These are phyloP conservation scores for Morpho achilles DNA, from an alignment of 2,888 invertebrate genomes.

Conservation along the genomic window DNA sequence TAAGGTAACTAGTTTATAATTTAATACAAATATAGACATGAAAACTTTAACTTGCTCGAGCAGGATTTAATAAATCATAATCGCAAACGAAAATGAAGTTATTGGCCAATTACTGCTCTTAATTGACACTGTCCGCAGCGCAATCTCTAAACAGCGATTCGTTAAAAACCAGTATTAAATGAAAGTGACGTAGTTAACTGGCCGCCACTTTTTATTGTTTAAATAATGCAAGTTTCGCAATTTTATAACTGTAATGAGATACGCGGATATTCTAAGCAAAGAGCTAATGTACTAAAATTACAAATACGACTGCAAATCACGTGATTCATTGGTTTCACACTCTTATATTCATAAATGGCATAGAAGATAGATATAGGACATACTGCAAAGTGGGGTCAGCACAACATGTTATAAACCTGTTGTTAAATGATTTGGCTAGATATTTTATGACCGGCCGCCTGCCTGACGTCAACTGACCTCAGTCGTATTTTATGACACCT, in stretches of 20 bases:
- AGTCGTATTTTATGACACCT: too few relatives aligned
- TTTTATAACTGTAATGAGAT: conserved; percentile 17
- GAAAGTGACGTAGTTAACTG: conserved; percentile 25
- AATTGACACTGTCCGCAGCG: conserved; percentile 27
- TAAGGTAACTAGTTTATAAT: too few relatives aligned
- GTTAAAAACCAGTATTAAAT: conserved; percentile 27
- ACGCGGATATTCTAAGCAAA: conserved; percentile 1
- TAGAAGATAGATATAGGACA: too few relatives aligned
- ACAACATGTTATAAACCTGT: too few relatives aligned
- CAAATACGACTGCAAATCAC: too few relatives aligned
- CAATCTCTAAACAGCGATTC: conserved; percentile 21
- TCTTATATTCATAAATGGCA: too few relatives aligned
- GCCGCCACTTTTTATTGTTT: conserved; percentile 22
- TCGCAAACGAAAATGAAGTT: conserved; percentile 24
- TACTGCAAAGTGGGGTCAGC: too few relatives aligned
- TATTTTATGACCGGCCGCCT: too few relatives aligned
- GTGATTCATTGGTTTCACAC: too few relatives aligned
- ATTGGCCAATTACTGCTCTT: conserved; percentile 22
- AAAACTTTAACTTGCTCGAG: conserved; percentile 19
- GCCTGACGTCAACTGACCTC: too few relatives aligned
- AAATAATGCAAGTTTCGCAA: conserved; percentile 22
- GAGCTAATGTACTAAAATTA: background rate
- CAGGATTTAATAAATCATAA: conserved; percentile 25
- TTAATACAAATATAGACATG: too few relatives aligned
- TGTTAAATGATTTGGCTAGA: too few relatives aligned